These are phyloP conservation scores for Eremobia ochroleuca DNA, from an alignment of 2,888 invertebrate genomes.

Conservation along the genomic window DNA sequence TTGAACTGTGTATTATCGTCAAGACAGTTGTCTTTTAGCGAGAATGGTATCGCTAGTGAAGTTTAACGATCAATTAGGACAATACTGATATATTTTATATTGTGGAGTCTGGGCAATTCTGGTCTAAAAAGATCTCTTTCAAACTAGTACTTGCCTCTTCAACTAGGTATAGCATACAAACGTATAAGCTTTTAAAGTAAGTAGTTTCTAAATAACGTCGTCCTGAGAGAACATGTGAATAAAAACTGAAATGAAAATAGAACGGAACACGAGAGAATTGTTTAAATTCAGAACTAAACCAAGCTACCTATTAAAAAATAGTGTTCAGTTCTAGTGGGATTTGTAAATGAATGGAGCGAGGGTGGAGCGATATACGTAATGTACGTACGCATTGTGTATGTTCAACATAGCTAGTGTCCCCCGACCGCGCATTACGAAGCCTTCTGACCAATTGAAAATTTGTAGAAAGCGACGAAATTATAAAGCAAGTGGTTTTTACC, in stretches of 20 bases:
- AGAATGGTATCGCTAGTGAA: background rate
- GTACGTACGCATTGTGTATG: conserved; percentile 32
- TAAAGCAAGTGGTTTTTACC: conserved; percentile 40
- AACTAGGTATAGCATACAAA: conserved; percentile 6
- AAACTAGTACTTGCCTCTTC: background rate
- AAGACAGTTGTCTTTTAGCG: background rate
- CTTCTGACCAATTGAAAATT: conserved; percentile 36
- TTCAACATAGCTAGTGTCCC: conserved; percentile 25
- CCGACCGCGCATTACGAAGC: conserved; percentile 35
- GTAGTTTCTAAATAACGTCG: conserved; percentile 41
- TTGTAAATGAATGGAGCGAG: conserved; percentile 49
- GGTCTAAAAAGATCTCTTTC: conserved; percentile 16
- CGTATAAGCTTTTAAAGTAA: conserved; percentile 48
- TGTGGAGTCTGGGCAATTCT: background rate
- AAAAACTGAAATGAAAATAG: conserved; percentile 46
- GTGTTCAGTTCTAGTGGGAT: conserved; percentile 42
- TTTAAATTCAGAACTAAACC: conserved; percentile 42
- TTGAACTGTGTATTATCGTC: background rate
- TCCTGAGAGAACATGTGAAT: conserved; percentile 31
- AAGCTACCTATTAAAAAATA: conserved; percentile 51
- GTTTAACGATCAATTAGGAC: background rate
- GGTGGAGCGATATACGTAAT: conserved; percentile 1
- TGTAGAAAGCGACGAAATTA: conserved; percentile 34
- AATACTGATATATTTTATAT: background rate
- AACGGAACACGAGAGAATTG: conserved; percentile 32